These are phyloP conservation scores for Paracentrotus lividus DNA, from an alignment of 53 echinoderm and acorn worm species.

Conservation along the genomic window DNA sequence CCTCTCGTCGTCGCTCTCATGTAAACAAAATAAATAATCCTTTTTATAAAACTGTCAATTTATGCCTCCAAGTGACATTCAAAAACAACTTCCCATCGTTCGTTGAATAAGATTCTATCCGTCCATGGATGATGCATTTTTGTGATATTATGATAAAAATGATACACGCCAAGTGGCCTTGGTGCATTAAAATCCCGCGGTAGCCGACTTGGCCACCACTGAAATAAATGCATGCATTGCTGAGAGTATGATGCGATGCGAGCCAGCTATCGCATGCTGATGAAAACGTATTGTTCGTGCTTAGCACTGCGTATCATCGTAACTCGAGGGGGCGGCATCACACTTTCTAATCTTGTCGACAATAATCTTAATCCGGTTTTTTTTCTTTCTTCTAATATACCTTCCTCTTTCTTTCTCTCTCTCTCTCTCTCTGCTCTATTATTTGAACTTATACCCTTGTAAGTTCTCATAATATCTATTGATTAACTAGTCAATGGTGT, in stretches of 20 bases:
- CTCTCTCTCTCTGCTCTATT: not conserved
- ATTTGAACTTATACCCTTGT: not conserved
- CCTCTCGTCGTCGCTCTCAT: not conserved
- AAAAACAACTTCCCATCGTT: not conserved
- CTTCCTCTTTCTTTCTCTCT: not conserved
- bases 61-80: not conserved
- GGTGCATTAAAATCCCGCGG: not conserved
- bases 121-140: constrained; percentile 25
- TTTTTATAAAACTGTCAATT: not conserved
- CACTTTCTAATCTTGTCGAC: not conserved
- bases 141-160: not conserved
- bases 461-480: not conserved
- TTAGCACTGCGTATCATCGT: constrained; percentile 26
- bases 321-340: constrained; percentile 28
- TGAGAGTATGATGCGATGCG: not conserved
- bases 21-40: not conserved
- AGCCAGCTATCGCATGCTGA: not conserved
- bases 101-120: not conserved
- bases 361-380: not conserved
- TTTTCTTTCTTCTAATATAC: too few species aligned
- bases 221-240: not conserved
- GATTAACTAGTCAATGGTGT: not conserved
- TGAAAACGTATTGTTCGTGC: constrained; percentile 14
- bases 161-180: not conserved
- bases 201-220: not conserved